Evolutionary conservation across 2,888 invertebrate species (phyloP).

Genomic region (Orthonychiurus folsomi): DNA sequence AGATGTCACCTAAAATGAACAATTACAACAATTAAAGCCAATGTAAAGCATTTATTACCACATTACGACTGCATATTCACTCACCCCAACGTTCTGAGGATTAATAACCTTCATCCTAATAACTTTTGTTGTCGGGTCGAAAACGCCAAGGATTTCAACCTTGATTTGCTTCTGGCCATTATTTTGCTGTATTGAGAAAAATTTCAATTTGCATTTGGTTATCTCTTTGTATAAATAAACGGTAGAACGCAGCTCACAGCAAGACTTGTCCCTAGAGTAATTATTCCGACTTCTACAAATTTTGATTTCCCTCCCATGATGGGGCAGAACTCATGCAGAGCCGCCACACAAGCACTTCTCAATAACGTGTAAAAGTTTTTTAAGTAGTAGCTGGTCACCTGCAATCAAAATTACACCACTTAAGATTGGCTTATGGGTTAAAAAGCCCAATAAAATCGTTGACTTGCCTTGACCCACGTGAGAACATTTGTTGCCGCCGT

Average conservation of each 20-base stretch:
- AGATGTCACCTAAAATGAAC: not conserved
- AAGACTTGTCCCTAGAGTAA: constrained; percentile 66
- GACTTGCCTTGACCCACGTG: constrained; percentile 66
- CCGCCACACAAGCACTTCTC: constrained; percentile 68
- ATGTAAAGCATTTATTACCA: too few species aligned
- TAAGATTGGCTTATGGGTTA: not conserved
- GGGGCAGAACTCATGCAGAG: constrained; percentile 65
- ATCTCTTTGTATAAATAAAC: not conserved
- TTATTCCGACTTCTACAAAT: constrained; percentile 70
- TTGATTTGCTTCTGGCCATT: constrained; percentile 55
- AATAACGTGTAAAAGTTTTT: constrained; percentile 61
- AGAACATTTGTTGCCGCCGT: constrained; percentile 80
- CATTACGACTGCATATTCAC: too few species aligned
- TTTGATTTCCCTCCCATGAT: constrained; percentile 63
- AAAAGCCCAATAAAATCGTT: not conserved
- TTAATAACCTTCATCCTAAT: constrained; percentile 73
- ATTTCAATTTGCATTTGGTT: not conserved
- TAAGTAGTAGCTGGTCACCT: constrained; percentile 57
- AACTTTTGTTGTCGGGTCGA: constrained; percentile 63
- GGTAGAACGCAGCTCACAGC: not conserved
- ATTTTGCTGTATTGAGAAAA: not conserved
- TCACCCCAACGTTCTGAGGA: constrained; percentile 51
- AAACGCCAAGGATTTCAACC: constrained; percentile 75
- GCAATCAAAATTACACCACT: constrained; percentile 2
- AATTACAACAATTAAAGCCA: too few species aligned